These are phyloP conservation scores for Sanderia malayensis DNA, from an alignment of 30 jellyfish, hydroid and myxozoan species.

Conservation along the genomic window DNA sequence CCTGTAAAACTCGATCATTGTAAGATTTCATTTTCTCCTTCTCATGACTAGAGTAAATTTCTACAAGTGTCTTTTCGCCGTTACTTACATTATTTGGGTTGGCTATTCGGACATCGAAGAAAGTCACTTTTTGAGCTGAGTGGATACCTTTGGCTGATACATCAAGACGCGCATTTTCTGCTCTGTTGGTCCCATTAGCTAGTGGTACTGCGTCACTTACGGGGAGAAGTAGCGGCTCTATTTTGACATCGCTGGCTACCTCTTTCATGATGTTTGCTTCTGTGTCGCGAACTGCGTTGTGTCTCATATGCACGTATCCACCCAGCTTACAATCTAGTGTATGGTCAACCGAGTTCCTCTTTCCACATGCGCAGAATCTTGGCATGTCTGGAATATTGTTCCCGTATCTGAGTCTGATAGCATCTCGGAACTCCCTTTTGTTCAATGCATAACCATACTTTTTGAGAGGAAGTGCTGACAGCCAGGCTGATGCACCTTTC, in stretches of 20 bases:
- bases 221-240: neutral
- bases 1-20: too few species aligned
- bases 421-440: slow-evolving; percentile 3
- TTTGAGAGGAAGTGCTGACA: neutral
- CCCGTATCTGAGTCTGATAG: neutral
- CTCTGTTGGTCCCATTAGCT: neutral
- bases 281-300: neutral
- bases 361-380: neutral
- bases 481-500: neutral
- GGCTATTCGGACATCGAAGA: neutral
- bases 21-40: too few species aligned
- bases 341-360: neutral
- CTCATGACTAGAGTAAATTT: too few species aligned
- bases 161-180: neutral
- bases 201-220: neutral
- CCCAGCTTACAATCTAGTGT: neutral
- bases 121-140: neutral
- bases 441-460: neutral
- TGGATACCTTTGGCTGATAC: neutral
- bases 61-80: too few species aligned
- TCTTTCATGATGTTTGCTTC: neutral
- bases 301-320: neutral
- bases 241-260: neutral
- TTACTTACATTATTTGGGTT: too few species aligned
- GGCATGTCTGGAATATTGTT: neutral